Evolutionary conservation across 2,113 vertebrate genomes (phyloP).

Genomic region (Gavia stellata): DNA sequence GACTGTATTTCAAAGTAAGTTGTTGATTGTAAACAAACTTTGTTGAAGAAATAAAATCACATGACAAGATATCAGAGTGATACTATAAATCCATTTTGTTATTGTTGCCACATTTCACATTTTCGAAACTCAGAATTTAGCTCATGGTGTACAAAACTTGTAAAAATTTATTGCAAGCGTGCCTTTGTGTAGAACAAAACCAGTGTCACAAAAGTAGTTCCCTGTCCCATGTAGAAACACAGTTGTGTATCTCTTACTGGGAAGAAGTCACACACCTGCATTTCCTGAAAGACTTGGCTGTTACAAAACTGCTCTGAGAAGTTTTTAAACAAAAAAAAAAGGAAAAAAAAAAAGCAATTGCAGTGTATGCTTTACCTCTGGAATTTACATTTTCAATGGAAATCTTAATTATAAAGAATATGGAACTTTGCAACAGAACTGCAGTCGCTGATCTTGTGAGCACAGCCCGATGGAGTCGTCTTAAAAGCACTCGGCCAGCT

Average conservation of each 20-base stretch:
- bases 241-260: neutral
- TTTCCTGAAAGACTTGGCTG: slow-evolving; percentile 40
- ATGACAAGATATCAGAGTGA: slow-evolving; percentile 59
- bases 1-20: slow-evolving; percentile 68
- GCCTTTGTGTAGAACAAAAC: slow-evolving; percentile 58
- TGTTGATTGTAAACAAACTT: slow-evolving; percentile 63
- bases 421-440: neutral
- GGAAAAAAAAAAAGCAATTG: neutral
- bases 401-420: neutral
- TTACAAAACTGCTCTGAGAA: slow-evolving; percentile 38
- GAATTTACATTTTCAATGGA: neutral
- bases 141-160: slow-evolving; percentile 56
- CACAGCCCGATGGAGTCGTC: neutral
- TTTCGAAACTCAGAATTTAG: slow-evolving; percentile 56
- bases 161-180: slow-evolving; percentile 68
- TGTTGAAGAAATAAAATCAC: slow-evolving; percentile 61
- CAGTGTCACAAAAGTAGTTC: slow-evolving; percentile 52
- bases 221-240: slow-evolving; percentile 41
- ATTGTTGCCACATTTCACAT: slow-evolving; percentile 56
- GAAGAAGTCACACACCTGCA: neutral
- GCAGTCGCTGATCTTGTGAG: neutral
- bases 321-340: neutral
- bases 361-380: neutral
- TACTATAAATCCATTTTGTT: slow-evolving; percentile 59
- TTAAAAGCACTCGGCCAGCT: neutral